Evolutionary conservation across 2,888 invertebrate genomes (phyloP), one percentile per base, ranked within the genome.

Genomic region (Drosophila barbarae): DNA sequence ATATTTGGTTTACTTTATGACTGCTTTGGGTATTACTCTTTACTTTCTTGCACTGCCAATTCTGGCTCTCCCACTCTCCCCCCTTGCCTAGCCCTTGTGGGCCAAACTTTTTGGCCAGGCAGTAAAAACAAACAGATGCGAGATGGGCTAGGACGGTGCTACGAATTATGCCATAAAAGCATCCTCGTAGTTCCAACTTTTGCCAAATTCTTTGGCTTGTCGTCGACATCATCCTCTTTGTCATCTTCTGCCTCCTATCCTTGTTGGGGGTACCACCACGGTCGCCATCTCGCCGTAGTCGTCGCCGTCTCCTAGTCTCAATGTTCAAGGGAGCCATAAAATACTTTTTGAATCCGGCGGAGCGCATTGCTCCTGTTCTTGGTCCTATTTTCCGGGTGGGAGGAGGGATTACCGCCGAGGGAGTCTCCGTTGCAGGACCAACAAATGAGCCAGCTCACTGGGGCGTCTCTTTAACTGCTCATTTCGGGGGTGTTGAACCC

Each of bases 21-120:
- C 83, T 79, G 84, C 80, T 82, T 58, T 82, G 80, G 82, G 80
- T 82, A 78, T 80, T 82, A 84, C 85, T 80, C 84, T 84, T 79
- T 79, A 84, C 84, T 84, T 81, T 77, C 81, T 69, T 73, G 77
- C 77, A 57, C 69, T 74, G 84, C 84, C 78, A 78, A 78, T 78
- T 83, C 80, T 51, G 55, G 49, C 51, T 7, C 15, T 3, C 58
- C 9, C 52, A 34, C 42, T 28, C 15, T 38, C 21, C 30, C 44
- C 26, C 15, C 35, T 23, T 28, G 35, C 21, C 15, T 36, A 21
- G 23, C 53, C 2, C 36, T 13, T 13, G 38, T 35, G 39, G 61
- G 56, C 47, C 61, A 72, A 69, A 69, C 50, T 61, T 72, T 72
- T 73, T 61, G 64, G 63, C 67, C 72, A 34, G 59, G 55, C 72